Evolutionary conservation across 1,140 invertebrate species (phyloP), one percentile per base, ranked within the genome.

Genomic region (Tenebrio molitor): DNA sequence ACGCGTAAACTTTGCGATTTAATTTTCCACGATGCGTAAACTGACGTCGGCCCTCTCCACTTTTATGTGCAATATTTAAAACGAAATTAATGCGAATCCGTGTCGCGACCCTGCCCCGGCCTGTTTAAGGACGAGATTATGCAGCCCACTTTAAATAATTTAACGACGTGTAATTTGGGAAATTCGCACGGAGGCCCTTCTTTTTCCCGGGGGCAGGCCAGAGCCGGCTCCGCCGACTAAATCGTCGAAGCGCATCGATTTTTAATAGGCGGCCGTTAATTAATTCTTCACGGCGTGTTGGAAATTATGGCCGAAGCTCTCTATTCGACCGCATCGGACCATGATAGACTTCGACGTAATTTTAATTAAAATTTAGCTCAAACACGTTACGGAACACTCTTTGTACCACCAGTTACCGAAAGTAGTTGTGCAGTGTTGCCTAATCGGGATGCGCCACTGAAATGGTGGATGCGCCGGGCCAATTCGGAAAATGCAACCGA

Each of bases 11-110:
- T n/a, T 65, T 7, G 14, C 34, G 39, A 65, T 14, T 41, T 25
- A 36, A 39, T 65, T 65, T 65, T 39, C 29, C 10, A 65, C 29
- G 39, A 65, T 65, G 29, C 50, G 19, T 33, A 29, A 58, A 58
- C 21, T 14, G 50, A 25, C 23, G 50, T 12, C n/a, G 44, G 19
- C 21, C 19, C 19, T 50, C n/a, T n/a, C n/a, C n/a, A n/a, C 21
- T 58, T 58, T 58, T 33, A 58, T 58, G 14, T 21, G 17, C 44
- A 17, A 53, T 53, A 53, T 53, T 46, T 46, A 46, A 17, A 39
- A 25, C 6, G 21, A 12, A 53, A 53, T 53, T 53, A 53, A 53
- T 53, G 46, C 44, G 17, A 50, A 1, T 50, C 17, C 7, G 15
- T 16, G 44, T 1, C n/a, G 25, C 5, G 46, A 15, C 10, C 19